Evolutionary conservation across 2,113 vertebrate genomes (phyloP).

Genomic region (Lamprologus tigripictilis): DNA sequence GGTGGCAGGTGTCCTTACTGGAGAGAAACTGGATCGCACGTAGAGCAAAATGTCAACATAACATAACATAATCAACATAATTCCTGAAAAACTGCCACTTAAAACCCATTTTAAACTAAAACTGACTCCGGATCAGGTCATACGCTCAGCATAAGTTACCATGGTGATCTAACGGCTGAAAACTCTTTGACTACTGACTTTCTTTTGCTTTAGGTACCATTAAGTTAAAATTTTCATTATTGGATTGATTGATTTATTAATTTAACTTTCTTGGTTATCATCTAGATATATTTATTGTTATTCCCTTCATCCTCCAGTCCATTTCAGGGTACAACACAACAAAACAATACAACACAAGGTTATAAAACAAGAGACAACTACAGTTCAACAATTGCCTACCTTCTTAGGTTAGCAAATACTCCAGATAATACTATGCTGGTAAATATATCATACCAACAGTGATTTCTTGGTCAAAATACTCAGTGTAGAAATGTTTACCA

Average conservation of each 20-base stretch:
- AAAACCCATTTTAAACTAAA: not conserved
- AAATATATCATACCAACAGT: not conserved
- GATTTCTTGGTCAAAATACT: not conserved
- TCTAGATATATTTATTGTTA: not conserved
- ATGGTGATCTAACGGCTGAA: not conserved
- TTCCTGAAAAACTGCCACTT: not conserved
- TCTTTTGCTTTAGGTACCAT: not conserved
- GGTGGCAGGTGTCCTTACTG: not conserved
- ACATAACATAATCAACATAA: no score
- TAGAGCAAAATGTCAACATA: not conserved
- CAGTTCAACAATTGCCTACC: not conserved
- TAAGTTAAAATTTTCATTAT: not conserved
- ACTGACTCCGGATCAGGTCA: not conserved
- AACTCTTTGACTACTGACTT: not conserved
- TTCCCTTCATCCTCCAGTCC: not conserved
- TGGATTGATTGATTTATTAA: not conserved
- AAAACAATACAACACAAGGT: not conserved
- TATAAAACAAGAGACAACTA: not conserved
- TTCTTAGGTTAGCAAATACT: not conserved
- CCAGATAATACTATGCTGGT: not conserved
- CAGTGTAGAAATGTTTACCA: not conserved
- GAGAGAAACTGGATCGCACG: not conserved
- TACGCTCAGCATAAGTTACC: not conserved
- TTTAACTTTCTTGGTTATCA: not conserved
- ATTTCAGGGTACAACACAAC: not conserved